phyloP scores from a whole-genome alignment of 2,888 invertebrate genomes.

The Galerucella calmariensis region DNA sequence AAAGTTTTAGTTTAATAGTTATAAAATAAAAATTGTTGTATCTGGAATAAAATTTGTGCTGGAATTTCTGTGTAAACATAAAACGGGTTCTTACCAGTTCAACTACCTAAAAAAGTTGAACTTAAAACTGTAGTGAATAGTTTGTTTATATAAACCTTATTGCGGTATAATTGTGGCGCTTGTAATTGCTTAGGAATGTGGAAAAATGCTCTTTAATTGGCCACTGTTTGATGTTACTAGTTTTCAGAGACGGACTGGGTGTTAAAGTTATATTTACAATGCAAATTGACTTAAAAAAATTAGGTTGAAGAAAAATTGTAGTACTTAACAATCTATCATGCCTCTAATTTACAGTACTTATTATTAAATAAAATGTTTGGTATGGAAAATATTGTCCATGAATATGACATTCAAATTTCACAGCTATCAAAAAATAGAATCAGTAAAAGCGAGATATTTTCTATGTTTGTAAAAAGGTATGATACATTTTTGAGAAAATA shows the following conservation, averaged over 20 bases:
- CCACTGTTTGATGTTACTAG: constrained; percentile 21
- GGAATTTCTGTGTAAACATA: background rate
- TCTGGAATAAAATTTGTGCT: no score
- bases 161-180: constrained; percentile 25
- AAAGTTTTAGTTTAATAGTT: no score
- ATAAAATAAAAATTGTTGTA: no score
- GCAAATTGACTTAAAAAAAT: background rate
- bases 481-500: no score
- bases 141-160: constrained; percentile 30
- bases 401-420: no score
- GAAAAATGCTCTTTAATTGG: constrained; percentile 29
- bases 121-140: constrained; percentile 26
- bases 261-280: background rate
- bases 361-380: no score
- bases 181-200: constrained; percentile 34
- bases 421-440: no score
- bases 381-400: no score
- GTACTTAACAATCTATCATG: background rate
- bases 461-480: no score
- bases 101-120: constrained; percentile 1
- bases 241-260: constrained; percentile 7
- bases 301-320: background rate
- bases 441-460: no score
- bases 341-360: no score
- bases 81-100: constrained; percentile 23